Conservation (phyloP, 2,888 invertebrate species). For the Nasonia oneida region DNA sequence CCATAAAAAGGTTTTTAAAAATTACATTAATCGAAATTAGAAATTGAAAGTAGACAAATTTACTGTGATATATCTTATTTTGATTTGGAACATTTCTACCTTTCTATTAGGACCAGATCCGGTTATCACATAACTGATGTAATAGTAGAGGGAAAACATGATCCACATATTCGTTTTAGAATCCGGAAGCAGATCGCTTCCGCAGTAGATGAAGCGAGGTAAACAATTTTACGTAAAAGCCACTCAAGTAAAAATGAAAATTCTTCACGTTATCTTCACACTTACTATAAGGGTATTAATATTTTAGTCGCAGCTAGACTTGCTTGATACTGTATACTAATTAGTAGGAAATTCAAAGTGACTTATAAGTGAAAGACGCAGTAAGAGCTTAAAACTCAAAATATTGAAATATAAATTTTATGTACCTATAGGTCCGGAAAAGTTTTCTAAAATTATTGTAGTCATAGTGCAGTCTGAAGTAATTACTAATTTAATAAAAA, state of each 20-base stretch:
- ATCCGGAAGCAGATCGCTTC: slow-evolving; percentile 1
- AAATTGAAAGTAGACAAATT: too few relatives aligned
- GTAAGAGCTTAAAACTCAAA: too few relatives aligned
- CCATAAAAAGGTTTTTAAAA: too few relatives aligned
- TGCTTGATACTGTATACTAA: too few relatives aligned
- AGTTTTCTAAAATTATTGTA: too few relatives aligned
- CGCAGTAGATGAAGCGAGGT: slow-evolving; percentile 11
- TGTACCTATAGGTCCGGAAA: too few relatives aligned
- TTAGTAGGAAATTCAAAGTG: too few relatives aligned
- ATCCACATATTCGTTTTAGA: neutral
- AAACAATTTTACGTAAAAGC: slow-evolving; percentile 14
- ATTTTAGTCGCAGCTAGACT: neutral
- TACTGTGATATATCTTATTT: neutral
- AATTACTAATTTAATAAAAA: too few relatives aligned
- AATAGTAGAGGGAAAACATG: neutral
- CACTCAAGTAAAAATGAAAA: neutral
- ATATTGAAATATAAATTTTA: too few relatives aligned
- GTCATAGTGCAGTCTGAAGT: too few relatives aligned
- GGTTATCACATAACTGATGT: slow-evolving; percentile 10
- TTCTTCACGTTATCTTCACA: neutral
- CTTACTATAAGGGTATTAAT: neutral
- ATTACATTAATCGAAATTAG: too few relatives aligned
- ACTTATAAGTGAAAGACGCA: too few relatives aligned
- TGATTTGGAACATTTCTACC: neutral
- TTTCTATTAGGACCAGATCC: neutral